Base-by-base conservation (phyloP, 2,888 invertebrate species). In the Leucophenga maculata region DNA sequence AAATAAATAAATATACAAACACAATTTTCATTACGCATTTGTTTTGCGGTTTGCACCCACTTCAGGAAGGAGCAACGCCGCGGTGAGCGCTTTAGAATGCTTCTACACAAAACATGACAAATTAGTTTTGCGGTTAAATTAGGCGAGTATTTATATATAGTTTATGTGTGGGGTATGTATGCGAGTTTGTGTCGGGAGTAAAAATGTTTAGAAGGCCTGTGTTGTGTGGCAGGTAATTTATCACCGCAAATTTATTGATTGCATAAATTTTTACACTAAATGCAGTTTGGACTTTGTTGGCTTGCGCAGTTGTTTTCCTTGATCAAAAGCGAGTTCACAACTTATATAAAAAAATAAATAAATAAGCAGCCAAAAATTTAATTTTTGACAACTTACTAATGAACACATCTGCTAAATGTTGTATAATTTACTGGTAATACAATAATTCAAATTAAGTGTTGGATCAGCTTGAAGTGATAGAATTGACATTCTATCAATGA, bases 221-320 rank as follows among this genome's bases (percentile, higher is more conserved):
- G 26, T 26, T 26, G 4, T 62, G 79, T 71, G 70, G 67, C 79
- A 80, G 79, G 79, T 81, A 83, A 80, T 80, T 81, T 83, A 74
- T 74, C 72, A 81, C 80, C 80, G 74, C 80, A 83, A 83, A 80
- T 80, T 83, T 80, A 83, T 83, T 83, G 83, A 81, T 79, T 77
- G 74, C 31, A 57, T 13, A 57, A 57, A 57, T 31, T 57, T 18
- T n/a, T 13, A 57, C 22, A 2, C 31, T 31, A 31, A 57, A 22
- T 57, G 26, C 3, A 31, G 9, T 57, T 39, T 39, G 8, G 32
- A 6, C 8, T 39, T 11, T 6, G 3, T 39, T 39, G 39, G 11
- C 39, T 11, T 11, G 11, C 8, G 11, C 8, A 39, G 39, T 39
- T 39, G 39, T 11, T 11, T 11, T 39, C 11, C 11, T 39, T 39